Percentiles rank a stretch among this genome's conserved stretches.
Evolutionary conservation across 2,113 vertebrate species (phyloP).

Genomic region (Chaetura pelagica): DNA sequence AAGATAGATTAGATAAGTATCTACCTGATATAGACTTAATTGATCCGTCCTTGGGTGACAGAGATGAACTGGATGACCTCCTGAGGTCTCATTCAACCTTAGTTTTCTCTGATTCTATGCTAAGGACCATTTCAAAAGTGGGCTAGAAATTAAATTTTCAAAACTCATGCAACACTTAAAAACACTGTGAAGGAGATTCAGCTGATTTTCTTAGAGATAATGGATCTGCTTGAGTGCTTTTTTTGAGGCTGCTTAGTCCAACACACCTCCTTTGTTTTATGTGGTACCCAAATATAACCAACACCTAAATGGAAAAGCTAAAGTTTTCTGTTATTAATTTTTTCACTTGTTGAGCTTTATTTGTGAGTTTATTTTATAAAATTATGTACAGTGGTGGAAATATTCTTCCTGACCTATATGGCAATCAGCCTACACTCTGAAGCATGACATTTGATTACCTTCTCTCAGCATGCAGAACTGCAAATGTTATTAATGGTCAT

Average conservation of each 20-base stretch:
- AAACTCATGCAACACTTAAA: neutral
- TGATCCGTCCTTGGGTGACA: neutral
- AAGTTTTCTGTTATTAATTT: slow-evolving; percentile 27
- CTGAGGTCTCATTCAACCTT: neutral
- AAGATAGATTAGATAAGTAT: neutral
- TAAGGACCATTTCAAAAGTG: neutral
- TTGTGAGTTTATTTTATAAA: slow-evolving; percentile 12
- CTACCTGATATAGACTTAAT: neutral
- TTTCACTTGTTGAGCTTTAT: slow-evolving; percentile 40
- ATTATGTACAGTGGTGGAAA: neutral
- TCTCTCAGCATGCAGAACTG: slow-evolving; percentile 61
- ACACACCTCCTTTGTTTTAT: neutral
- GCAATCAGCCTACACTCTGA: neutral
- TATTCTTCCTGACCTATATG: slow-evolving; percentile 39
- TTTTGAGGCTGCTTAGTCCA: neutral
- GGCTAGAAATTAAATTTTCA: neutral
- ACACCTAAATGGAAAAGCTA: slow-evolving; percentile 16
- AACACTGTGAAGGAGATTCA: neutral
- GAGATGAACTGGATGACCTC: neutral
- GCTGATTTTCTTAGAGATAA: neutral
- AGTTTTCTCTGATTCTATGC: neutral
- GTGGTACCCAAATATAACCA: neutral
- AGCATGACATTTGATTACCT: slow-evolving; percentile 60
- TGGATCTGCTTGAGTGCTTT: accelerated
- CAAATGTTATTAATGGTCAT: slow-evolving; percentile 67